These are phyloP conservation scores for Gambusia yucatana DNA, from an alignment of 2,797 vertebrate species.

Conservation along the genomic window DNA sequence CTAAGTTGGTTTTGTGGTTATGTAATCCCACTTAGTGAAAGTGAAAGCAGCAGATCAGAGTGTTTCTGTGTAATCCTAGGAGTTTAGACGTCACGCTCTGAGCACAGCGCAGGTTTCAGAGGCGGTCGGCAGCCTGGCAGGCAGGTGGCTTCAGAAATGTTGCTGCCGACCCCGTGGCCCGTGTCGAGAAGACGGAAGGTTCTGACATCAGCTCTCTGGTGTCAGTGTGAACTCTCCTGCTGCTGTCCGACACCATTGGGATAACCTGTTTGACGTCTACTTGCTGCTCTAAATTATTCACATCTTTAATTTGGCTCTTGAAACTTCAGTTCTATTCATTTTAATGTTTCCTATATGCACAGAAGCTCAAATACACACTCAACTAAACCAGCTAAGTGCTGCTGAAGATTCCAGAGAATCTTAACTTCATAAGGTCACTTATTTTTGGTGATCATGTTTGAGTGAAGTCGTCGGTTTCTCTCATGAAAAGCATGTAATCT, in stretches of 20 bases:
- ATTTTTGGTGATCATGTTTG: background rate
- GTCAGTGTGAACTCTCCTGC: background rate
- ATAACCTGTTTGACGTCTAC: background rate
- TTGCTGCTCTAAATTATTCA: background rate
- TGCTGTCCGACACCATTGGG: background rate
- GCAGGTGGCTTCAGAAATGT: background rate
- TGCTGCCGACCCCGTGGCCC: background rate
- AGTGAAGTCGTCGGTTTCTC: background rate
- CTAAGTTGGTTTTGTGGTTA: slow-evolving; percentile 56
- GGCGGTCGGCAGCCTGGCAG: background rate
- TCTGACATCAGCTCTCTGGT: background rate
- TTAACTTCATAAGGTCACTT: background rate
- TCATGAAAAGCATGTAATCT: background rate
- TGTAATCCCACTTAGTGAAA: slow-evolving; percentile 74
- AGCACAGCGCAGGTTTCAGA: background rate
- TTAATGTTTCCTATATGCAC: background rate
- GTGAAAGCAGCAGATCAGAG: slow-evolving; percentile 66
- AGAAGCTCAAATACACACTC: background rate
- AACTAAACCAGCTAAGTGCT: background rate
- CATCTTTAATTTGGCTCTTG: background rate
- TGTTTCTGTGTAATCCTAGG: slow-evolving; percentile 66
- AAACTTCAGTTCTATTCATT: background rate
- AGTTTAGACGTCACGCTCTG: slow-evolving; percentile 12
- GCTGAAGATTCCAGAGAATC: background rate
- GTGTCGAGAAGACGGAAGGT: background rate